Evolutionary conservation across 2,888 invertebrate genomes (phyloP), one percentile per base, ranked within the genome.

Genomic region (Drosophila nigritarsus): DNA sequence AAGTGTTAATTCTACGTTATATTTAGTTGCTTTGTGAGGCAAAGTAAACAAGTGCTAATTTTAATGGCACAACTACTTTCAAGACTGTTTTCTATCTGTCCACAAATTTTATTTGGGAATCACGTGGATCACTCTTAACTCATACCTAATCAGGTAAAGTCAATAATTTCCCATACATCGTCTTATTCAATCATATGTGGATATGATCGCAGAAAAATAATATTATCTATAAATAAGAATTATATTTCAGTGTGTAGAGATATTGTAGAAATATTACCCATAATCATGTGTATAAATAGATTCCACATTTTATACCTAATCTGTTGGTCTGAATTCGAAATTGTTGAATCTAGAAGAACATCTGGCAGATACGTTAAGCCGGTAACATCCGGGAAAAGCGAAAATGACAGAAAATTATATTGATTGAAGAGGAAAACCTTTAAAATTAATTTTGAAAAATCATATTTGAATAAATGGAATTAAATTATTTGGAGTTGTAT

Each of bases 81-180:
- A 77, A 77, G 77, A 77, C 80, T 79, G 80, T 77, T 69, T 79
- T 62, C 75, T 34, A 77, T 79, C 58, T 20, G 38, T 63, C 58
- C 65, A 59, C 60, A 66, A 62, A 45, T 29, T 45, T n/a, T 30
- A 45, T 54, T 54, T 49, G 27, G 27, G 27, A 49, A 50, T n/a
- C 13, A 20, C 13, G 5, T 24, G 45, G 24, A 24, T 38, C 20
- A 24, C 50, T 50, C 11, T 6, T 20, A 32, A 32, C 18, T 51
- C 15, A 0, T 9, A 27, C 18, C 9, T 27, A 51, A 32, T 51
- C 20, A 20, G 20, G 15, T 30, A 7, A 15, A 24, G 4, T 34
- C 32, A 29, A 30, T 11, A 20, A 29, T 15, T 55, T 55, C n/a
- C 27, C 15, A 40, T 34, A 20, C 20, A 51, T 20, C n/a, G 51